Evolutionary conservation across 35 echinoderm and acorn worm species (phyloP).

Genomic region (Ptychodera flava): DNA sequence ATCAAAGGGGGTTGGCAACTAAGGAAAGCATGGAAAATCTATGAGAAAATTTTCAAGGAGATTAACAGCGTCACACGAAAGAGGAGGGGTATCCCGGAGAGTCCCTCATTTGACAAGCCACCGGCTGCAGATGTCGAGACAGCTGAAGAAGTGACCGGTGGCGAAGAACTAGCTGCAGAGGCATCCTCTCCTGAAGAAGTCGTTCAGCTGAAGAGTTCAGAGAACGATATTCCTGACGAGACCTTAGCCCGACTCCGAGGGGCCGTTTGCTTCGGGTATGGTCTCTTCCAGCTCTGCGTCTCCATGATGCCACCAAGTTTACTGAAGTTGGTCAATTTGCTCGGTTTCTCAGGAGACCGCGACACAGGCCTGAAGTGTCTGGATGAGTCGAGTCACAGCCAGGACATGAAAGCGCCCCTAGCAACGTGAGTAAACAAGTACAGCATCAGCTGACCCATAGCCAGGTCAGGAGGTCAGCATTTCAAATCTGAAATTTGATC

Average conservation of each 20-base stretch:
- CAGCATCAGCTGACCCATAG: too few species aligned
- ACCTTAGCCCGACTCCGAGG: conserved; percentile 60
- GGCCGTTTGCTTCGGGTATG: conserved; percentile 88
- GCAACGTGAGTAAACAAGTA: conserved; percentile 90
- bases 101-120: not conserved
- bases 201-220: conserved; percentile 28
- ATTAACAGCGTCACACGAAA: conserved; percentile 38
- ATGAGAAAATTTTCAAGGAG: conserved; percentile 88
- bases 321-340: conserved; percentile 85
- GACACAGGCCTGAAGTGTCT: conserved; percentile 78
- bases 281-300: conserved; percentile 78
- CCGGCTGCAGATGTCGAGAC: conserved; percentile 6
- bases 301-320: conserved; percentile 97
- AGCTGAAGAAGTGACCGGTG: not conserved
- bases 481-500: too few species aligned
- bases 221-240: conserved; percentile 45
- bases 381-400: conserved; percentile 68
- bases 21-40: conserved; percentile 92
- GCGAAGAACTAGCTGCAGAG: not conserved
- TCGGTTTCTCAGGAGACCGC: conserved; percentile 87
- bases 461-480: too few species aligned
- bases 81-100: not conserved
- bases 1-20: conserved; percentile 79
- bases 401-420: conserved; percentile 94
- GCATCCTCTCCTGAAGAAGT: conserved; percentile 19